Evolutionary conservation across 1,140 invertebrate genomes (phyloP).

Genomic region (Chlorops oryzae): DNA sequence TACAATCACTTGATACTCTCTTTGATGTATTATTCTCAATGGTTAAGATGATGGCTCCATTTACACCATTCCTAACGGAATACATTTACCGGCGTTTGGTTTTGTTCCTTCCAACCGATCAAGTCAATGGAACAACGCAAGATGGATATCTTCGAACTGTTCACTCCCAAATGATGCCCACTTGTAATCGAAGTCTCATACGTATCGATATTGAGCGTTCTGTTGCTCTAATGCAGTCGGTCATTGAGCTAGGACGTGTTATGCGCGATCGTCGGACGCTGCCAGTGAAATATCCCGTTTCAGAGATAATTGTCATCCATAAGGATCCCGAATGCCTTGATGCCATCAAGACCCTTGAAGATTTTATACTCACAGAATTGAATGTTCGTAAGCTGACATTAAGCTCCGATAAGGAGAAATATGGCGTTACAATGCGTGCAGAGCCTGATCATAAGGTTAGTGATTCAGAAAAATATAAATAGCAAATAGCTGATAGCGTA

Average conservation of each 20-base stretch:
- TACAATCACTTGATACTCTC: slow-evolving; percentile 78
- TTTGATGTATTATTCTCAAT: slow-evolving; percentile 85
- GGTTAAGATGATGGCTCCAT: slow-evolving; percentile 90
- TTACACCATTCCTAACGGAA: slow-evolving; percentile 96
- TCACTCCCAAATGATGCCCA: slow-evolving; percentile 85
- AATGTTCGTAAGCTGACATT: slow-evolving; percentile 87
- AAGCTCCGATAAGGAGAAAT: slow-evolving; percentile 87
- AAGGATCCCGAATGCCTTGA: slow-evolving; percentile 70
- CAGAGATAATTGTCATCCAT: slow-evolving; percentile 92
- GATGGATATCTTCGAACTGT: no score
- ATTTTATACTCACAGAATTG: slow-evolving; percentile 89
- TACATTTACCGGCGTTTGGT: slow-evolving; percentile 87
- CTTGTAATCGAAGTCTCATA: slow-evolving; percentile 66
- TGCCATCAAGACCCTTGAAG: slow-evolving; percentile 75
- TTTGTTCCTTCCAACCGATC: slow-evolving; percentile 29
- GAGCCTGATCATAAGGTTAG: slow-evolving; percentile 79
- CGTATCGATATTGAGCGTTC: slow-evolving; percentile 82
- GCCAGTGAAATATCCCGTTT: slow-evolving; percentile 94
- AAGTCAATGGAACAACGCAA: slow-evolving; percentile 23
- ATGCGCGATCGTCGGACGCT: slow-evolving; percentile 88
- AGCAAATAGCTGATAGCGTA: background rate
- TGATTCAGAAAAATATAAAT: slow-evolving; percentile 1
- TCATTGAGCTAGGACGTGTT: slow-evolving; percentile 90
- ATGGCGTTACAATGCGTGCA: slow-evolving; percentile 86
- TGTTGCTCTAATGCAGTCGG: slow-evolving; percentile 87